These are phyloP conservation scores for Heloderma charlesbogerti DNA, from an alignment of 2,113 vertebrate species.

Conservation along the genomic window DNA sequence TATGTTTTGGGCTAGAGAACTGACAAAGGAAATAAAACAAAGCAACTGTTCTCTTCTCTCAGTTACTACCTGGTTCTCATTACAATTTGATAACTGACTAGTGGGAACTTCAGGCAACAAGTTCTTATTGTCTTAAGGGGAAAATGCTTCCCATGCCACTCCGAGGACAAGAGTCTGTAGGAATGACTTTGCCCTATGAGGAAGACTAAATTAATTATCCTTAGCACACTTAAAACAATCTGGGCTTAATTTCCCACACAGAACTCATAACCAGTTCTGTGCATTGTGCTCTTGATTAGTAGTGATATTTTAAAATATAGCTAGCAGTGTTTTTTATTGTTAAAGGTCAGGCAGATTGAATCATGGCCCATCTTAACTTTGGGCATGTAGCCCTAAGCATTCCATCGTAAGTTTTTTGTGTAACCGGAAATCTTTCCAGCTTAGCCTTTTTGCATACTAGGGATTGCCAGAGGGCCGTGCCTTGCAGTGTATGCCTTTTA, in stretches of 20 bases:
- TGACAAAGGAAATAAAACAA: background rate
- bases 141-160: background rate
- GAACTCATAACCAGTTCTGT: too few relatives aligned
- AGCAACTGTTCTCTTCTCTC: background rate
- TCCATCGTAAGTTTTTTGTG: background rate
- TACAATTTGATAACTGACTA: background rate
- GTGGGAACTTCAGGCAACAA: background rate
- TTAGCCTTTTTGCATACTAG: background rate
- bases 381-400: background rate
- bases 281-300: too few relatives aligned
- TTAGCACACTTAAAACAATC: background rate
- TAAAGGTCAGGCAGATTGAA: background rate
- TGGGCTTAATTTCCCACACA: background rate
- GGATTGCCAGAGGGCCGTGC: background rate
- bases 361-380: background rate
- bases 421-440: too few relatives aligned
- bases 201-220: background rate
- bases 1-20: accelerated
- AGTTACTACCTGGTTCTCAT: background rate
- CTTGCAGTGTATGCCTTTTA: too few relatives aligned
- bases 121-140: background rate
- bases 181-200: background rate
- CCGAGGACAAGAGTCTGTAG: background rate
- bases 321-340: background rate
- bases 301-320: background rate